These are phyloP conservation scores for Oreochromis niloticus DNA, from an alignment of 2,113 vertebrate species.

Conservation along the genomic window DNA sequence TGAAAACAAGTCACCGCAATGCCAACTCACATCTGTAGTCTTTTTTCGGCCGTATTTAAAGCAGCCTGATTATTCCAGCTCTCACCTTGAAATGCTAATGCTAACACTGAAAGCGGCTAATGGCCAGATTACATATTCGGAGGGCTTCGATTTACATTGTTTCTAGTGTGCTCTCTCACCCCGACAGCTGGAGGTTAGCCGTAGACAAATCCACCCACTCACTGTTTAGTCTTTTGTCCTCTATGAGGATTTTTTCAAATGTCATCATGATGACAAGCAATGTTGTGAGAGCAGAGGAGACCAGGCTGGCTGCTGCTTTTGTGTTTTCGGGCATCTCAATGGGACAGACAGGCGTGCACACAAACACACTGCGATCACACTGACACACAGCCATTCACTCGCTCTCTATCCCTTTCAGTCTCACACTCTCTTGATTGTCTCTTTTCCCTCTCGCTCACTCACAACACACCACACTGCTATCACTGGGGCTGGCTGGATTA, in stretches of 20 bases:
- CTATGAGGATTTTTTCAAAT: slow-evolving; percentile 65
- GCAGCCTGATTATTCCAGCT: slow-evolving; percentile 27
- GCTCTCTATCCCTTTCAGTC: slow-evolving; percentile 13
- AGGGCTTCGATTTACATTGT: slow-evolving; percentile 46
- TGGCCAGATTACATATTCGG: slow-evolving; percentile 54
- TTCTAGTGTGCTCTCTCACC: slow-evolving; percentile 38
- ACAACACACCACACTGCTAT: slow-evolving; percentile 23
- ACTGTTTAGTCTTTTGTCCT: slow-evolving; percentile 60
- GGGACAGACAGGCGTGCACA: slow-evolving; percentile 52
- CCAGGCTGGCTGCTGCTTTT: slow-evolving; percentile 45
- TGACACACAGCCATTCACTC: slow-evolving; percentile 56
- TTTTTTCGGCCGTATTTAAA: background rate
- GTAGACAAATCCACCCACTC: slow-evolving; percentile 60
- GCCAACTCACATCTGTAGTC: slow-evolving; percentile 25
- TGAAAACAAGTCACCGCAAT: background rate
- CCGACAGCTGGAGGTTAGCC: slow-evolving; percentile 48
- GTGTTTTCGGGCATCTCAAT: slow-evolving; percentile 42
- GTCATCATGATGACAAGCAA: slow-evolving; percentile 67
- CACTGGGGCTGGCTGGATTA: slow-evolving; percentile 57
- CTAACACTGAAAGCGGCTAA: slow-evolving; percentile 40
- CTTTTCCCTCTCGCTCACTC: background rate
- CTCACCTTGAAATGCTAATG: slow-evolving; percentile 64
- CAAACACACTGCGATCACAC: slow-evolving; percentile 29
- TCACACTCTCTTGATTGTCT: slow-evolving; percentile 45
- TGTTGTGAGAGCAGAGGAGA: slow-evolving; percentile 43